Evolutionary conservation across 2,113 vertebrate species (phyloP).

Genomic region (Rhynchomys soricoides): DNA sequence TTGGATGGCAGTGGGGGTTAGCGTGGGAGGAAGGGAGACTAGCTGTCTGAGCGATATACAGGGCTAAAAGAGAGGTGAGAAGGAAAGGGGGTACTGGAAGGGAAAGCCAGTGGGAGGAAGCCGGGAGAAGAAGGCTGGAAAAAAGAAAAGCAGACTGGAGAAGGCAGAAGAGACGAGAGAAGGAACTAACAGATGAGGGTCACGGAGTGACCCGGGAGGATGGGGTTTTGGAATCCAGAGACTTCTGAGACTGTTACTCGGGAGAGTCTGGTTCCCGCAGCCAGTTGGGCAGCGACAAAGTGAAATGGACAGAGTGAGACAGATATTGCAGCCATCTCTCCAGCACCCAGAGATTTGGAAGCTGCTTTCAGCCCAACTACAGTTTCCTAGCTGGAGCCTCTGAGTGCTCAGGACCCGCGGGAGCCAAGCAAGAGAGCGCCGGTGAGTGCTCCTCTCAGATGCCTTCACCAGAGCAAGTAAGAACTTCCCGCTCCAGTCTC

Average conservation of each 20-base stretch:
- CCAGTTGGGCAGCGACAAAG: conserved; percentile 68
- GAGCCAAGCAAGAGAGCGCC: background rate
- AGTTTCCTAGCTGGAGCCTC: conserved; percentile 41
- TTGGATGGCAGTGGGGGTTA: background rate
- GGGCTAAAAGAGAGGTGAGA: conserved; percentile 5
- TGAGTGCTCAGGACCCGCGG: background rate
- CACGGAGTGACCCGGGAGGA: background rate
- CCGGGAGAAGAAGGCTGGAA: background rate
- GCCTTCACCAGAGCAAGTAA: conserved; percentile 66
- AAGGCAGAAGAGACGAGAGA: background rate
- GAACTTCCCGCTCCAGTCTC: conserved; percentile 62
- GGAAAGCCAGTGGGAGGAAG: background rate
- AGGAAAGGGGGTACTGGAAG: background rate
- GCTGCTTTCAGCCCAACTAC: conserved; percentile 37
- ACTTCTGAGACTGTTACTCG: conserved; percentile 43
- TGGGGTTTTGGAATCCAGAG: conserved; percentile 50
- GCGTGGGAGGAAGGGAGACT: conserved; percentile 61
- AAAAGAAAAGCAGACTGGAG: background rate
- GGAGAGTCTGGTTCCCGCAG: conserved; percentile 34
- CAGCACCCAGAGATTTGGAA: conserved; percentile 64
- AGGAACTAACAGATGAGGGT: background rate
- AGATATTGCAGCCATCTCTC: conserved; percentile 81
- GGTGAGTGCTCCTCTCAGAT: conserved; percentile 30
- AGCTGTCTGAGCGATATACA: conserved; percentile 8
- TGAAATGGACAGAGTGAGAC: conserved; percentile 78